Evolutionary conservation across 2,113 vertebrate genomes (phyloP).

Genomic region (Tachycineta bicolor): DNA sequence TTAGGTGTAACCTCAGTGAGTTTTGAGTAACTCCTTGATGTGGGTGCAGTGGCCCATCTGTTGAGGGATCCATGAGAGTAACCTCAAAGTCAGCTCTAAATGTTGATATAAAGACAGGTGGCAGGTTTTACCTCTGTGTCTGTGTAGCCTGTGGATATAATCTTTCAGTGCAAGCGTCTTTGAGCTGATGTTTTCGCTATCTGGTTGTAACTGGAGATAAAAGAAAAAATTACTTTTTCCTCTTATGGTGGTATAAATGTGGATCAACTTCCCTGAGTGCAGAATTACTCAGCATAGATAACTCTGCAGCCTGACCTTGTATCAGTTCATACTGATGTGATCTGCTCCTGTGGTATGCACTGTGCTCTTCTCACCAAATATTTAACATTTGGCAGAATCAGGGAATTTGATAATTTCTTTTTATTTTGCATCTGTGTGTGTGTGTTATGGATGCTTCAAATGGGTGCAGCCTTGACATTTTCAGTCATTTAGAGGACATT

Average conservation of each 20-base stretch:
- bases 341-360: not conserved
- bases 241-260: not conserved
- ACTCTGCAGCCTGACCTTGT: not conserved
- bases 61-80: not conserved
- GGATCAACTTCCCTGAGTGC: not conserved
- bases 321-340: not conserved
- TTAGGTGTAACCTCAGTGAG: not conserved
- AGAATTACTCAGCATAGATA: not conserved
- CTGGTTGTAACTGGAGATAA: not conserved
- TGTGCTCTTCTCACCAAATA: not conserved
- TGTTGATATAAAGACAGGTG: not conserved
- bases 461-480: constrained; percentile 19
- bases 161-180: not conserved
- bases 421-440: not conserved
- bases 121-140: not conserved
- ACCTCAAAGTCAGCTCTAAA: not conserved
- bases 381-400: not conserved
- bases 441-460: not conserved
- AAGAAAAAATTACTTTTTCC: not conserved
- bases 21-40: not conserved
- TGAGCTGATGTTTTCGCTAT: not conserved
- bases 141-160: not conserved
- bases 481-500: constrained; percentile 25
- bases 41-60: not conserved
- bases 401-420: not conserved